Percentiles rank a stretch among this genome's conserved stretches.
Conservation (phyloP, 2,113 vertebrate genomes). For the Catagonus wagneri region DNA sequence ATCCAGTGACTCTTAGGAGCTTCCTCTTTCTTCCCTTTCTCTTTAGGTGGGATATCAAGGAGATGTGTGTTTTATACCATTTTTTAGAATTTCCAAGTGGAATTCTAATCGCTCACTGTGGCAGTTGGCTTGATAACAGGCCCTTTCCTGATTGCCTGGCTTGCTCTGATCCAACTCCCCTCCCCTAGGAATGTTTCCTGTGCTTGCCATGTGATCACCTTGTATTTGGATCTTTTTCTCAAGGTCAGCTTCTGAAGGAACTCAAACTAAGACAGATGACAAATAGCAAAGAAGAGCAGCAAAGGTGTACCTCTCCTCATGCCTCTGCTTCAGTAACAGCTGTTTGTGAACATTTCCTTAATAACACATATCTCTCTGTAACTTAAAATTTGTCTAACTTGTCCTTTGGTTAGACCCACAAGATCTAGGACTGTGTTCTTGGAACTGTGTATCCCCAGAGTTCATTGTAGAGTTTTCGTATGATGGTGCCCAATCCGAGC, state of each 20-base stretch:
- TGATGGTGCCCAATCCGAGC: no score
- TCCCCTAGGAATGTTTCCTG: not conserved
- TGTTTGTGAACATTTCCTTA: not conserved
- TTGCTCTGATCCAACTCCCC: not conserved
- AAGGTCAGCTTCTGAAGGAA: not conserved
- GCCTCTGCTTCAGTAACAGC: not conserved
- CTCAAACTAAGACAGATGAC: not conserved
- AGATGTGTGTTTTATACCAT: not conserved
- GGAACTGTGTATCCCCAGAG: not conserved
- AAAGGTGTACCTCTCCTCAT: not conserved
- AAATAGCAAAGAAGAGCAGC: not conserved
- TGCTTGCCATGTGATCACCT: slow-evolving; percentile 1
- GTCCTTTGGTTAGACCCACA: not conserved
- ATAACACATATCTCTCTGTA: not conserved
- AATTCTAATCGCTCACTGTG: not conserved
- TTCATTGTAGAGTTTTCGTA: not conserved
- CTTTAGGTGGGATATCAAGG: not conserved
- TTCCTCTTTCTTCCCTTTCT: not conserved
- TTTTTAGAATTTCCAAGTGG: not conserved
- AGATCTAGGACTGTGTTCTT: not conserved
- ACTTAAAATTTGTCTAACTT: not conserved
- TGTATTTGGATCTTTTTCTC: slow-evolving; percentile 20
- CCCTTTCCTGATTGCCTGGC: not conserved
- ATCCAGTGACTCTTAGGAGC: not conserved
- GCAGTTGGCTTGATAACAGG: not conserved